Conservation (phyloP, 2,888 invertebrate genomes). For the Cremastinae sp. region DNA sequence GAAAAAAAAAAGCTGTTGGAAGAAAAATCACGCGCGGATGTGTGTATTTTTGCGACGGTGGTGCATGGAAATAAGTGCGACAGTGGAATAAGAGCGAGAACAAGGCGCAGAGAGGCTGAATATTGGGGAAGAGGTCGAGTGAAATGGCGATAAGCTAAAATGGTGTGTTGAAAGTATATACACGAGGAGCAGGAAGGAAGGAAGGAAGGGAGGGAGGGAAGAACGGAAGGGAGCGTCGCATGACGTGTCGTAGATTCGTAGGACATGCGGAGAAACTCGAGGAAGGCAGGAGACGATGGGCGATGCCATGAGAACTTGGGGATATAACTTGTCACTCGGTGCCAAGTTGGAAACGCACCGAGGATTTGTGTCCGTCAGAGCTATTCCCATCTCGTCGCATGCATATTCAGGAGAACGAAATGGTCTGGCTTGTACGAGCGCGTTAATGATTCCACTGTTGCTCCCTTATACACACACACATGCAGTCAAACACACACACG, state of each 20-base stretch:
- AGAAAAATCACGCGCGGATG: not conserved
- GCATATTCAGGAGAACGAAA: slow-evolving; percentile 52
- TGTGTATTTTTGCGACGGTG: too few relatives aligned
- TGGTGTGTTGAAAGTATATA: slow-evolving; percentile 1
- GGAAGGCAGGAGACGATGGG: slow-evolving; percentile 33
- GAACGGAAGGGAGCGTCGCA: slow-evolving; percentile 47
- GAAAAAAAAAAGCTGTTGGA: not conserved
- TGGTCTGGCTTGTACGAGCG: slow-evolving; percentile 16
- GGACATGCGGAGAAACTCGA: slow-evolving; percentile 29
- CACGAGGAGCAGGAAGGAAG: not conserved
- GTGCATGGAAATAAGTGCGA: too few relatives aligned
- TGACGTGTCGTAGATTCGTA: slow-evolving; percentile 40
- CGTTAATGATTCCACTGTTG: slow-evolving; percentile 55
- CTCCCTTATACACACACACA: slow-evolving; percentile 1
- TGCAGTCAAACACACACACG: too few relatives aligned
- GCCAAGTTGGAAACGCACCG: slow-evolving; percentile 55
- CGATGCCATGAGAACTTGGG: slow-evolving; percentile 51
- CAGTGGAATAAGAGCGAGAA: slow-evolving; percentile 8
- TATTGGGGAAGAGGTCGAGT: slow-evolving; percentile 7
- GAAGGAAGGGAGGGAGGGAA: slow-evolving; percentile 42
- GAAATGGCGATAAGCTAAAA: slow-evolving; percentile 3
- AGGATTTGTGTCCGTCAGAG: slow-evolving; percentile 59
- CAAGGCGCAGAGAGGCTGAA: slow-evolving; percentile 4
- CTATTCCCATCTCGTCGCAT: slow-evolving; percentile 35
- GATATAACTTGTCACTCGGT: slow-evolving; percentile 59